A percentile compares a stretch with the other conserved stretches of the same genome.
phyloP scores from a whole-genome alignment of 1,140 invertebrate genomes.

The Conus betulinus region DNA sequence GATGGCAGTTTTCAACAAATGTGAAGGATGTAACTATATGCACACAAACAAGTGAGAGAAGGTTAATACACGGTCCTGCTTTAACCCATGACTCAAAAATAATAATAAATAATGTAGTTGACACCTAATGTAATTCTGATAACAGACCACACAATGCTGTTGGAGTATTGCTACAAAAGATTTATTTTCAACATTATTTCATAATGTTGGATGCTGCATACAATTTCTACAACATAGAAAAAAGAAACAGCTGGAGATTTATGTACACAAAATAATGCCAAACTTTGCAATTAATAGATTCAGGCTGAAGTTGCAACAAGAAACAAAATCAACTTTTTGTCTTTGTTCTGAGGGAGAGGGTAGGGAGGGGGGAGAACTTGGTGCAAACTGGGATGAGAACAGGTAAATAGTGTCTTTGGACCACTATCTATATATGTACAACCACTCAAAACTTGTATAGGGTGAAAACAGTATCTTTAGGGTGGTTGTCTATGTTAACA shows the following conservation, averaged over 20 bases:
- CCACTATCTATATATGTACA: neutral
- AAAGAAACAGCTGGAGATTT: neutral
- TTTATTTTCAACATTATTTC: too few species aligned
- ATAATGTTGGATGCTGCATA: too few species aligned
- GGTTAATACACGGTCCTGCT: too few species aligned
- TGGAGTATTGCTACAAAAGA: too few species aligned
- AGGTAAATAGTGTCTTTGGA: neutral
- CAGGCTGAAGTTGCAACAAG: neutral
- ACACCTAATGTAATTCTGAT: too few species aligned
- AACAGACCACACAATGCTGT: too few species aligned
- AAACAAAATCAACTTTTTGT: neutral
- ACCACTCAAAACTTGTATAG: neutral
- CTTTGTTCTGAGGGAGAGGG: neutral
- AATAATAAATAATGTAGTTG: too few species aligned
- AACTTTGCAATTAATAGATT: constrained; percentile 10
- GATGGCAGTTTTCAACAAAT: too few species aligned
- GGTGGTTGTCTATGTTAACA: neutral
- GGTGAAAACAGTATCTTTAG: neutral
- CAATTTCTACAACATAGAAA: too few species aligned
- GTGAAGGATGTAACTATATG: too few species aligned
- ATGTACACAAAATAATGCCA: constrained; percentile 19
- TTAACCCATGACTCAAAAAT: too few species aligned
- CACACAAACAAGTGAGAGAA: too few species aligned
- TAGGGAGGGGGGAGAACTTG: neutral
- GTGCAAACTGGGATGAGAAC: neutral